Conservation (phyloP, 2,113 vertebrate species). For the Otus sunia region DNA sequence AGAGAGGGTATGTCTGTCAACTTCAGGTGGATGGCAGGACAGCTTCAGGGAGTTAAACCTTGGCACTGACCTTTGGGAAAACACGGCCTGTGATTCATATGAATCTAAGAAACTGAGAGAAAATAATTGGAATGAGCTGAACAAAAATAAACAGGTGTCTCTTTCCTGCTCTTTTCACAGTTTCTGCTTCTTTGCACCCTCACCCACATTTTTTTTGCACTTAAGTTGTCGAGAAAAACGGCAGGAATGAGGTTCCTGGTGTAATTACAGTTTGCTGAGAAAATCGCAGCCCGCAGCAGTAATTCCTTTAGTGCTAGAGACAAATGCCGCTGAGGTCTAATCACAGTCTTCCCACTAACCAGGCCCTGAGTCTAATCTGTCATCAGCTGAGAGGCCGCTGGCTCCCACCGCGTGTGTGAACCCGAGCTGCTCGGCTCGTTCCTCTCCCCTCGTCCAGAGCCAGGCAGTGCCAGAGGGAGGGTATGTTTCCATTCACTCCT, state of each 20-base stretch:
- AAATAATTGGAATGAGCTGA: not conserved
- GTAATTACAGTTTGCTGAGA: constrained; percentile 51
- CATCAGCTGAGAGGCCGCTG: constrained; percentile 39
- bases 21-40: not conserved
- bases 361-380: constrained; percentile 54
- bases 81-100: not conserved
- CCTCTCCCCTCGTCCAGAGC: not conserved
- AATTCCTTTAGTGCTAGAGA: constrained; percentile 29
- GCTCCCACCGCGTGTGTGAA: not conserved
- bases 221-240: not conserved
- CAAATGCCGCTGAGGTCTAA: constrained; percentile 50
- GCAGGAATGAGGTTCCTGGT: constrained; percentile 27
- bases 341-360: constrained; percentile 29
- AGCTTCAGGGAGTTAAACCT: not conserved
- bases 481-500: constrained; percentile 21
- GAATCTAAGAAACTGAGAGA: not conserved
- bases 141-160: not conserved
- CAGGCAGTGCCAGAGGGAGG: constrained; percentile 47
- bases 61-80: not conserved
- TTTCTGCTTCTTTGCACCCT: not conserved
- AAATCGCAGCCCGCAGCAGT: constrained; percentile 11
- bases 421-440: not conserved
- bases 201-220: not conserved
- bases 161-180: not conserved
- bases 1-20: not conserved